Conservation (phyloP, 2,888 invertebrate species). For the Eristalinus sepulchralis region DNA sequence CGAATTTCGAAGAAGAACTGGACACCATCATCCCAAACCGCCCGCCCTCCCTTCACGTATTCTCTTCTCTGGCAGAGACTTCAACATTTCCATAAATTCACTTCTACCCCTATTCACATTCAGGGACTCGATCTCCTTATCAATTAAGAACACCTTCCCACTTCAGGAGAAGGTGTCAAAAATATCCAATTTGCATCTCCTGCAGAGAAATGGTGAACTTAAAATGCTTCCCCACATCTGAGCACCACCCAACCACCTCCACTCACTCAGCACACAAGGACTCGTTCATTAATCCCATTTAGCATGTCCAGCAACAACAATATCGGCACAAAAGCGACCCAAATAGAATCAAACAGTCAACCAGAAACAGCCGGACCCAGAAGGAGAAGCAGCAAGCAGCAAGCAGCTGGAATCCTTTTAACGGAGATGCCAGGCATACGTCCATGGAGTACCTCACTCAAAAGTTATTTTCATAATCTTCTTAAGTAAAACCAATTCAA, state of each 20-base stretch:
- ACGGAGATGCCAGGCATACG: background rate
- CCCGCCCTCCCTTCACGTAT: too few relatives aligned
- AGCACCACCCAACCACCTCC: background rate
- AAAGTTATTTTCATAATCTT: constrained; percentile 47
- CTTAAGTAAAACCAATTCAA: constrained; percentile 55
- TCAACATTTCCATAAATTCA: too few relatives aligned
- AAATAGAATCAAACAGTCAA: background rate
- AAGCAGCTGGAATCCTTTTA: background rate
- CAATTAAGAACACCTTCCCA: too few relatives aligned
- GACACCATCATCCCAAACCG: too few relatives aligned
- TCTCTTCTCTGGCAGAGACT: too few relatives aligned
- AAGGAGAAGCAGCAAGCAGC: too few relatives aligned
- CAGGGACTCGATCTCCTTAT: too few relatives aligned
- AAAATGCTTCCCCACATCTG: too few relatives aligned
- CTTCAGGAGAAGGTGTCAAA: too few relatives aligned
- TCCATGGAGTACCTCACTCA: background rate
- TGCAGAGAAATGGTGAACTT: too few relatives aligned
- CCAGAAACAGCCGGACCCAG: background rate
- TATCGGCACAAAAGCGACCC: background rate
- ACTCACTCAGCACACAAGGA: background rate
- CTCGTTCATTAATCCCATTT: background rate
- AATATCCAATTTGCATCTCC: background rate
- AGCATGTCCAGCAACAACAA: background rate
- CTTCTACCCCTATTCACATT: too few relatives aligned
- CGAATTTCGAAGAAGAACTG: too few relatives aligned